A percentile compares a stretch with the other conserved stretches of the same genome.
phyloP scores from a whole-genome alignment of 2,797 vertebrate species.

The Passerculus sandwichensis region DNA sequence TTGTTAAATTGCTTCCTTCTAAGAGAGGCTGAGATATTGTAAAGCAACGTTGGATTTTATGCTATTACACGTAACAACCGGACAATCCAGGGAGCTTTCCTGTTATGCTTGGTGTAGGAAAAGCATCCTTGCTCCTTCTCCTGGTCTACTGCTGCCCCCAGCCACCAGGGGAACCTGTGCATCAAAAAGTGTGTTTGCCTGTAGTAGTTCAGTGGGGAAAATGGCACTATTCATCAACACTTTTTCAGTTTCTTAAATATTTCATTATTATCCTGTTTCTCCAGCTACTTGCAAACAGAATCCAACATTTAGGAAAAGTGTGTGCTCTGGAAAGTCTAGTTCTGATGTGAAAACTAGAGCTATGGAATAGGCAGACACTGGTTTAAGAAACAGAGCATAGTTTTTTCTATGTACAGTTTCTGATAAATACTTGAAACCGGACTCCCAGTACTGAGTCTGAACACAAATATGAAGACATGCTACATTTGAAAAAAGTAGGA shows the following conservation, averaged over 20 bases:
- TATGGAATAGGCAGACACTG: not conserved
- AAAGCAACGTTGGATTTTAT: not conserved
- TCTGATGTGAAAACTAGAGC: not conserved
- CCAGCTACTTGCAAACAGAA: not conserved
- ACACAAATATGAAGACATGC: not conserved
- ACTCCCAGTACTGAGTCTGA: not conserved
- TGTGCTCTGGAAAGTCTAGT: not conserved
- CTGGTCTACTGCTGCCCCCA: rapidly evolving
- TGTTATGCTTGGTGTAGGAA: not conserved
- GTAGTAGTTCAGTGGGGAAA: not conserved
- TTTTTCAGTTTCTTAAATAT: not conserved
- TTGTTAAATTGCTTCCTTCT: not conserved
- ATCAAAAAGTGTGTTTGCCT: not conserved
- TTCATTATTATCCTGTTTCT: not conserved
- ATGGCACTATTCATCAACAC: not conserved
- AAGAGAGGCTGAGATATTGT: not conserved
- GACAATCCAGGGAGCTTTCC: not conserved
- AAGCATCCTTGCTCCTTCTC: not conserved
- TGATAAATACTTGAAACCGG: not conserved
- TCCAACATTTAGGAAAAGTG: not conserved
- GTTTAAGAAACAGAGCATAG: not conserved
- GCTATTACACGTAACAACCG: not conserved
- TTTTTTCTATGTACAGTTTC: not conserved
- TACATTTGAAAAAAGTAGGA: not conserved
- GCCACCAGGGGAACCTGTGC: not conserved